phyloP scores from a whole-genome alignment of 2,797 vertebrate species.

The Macrochelys suwanniensis region DNA sequence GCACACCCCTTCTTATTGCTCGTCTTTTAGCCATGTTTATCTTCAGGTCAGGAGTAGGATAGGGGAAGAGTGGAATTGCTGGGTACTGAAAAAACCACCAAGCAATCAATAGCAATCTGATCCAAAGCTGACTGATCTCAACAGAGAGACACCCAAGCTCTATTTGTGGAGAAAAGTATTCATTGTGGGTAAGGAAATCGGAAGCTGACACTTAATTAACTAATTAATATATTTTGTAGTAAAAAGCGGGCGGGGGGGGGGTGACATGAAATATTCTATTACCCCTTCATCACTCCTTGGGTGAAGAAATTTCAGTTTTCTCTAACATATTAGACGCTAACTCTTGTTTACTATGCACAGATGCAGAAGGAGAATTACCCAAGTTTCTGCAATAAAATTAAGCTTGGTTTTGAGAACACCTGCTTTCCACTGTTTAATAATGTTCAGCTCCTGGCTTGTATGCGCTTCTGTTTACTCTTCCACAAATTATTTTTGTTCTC shows the following conservation, averaged over 20 bases:
- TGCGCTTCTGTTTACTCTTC: slow-evolving; percentile 91
- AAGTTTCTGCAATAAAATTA: slow-evolving; percentile 87
- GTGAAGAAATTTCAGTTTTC: slow-evolving; percentile 68
- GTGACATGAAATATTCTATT: not conserved
- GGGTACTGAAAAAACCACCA: accelerated
- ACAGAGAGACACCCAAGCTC: accelerated
- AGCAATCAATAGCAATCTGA: not conserved
- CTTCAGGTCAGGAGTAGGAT: not conserved
- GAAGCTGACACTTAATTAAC: not conserved
- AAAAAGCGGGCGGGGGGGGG: not conserved
- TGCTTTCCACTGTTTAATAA: slow-evolving; percentile 90
- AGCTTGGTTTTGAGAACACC: slow-evolving; percentile 87
- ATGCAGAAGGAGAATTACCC: slow-evolving; percentile 85
- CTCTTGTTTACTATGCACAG: slow-evolving; percentile 83
- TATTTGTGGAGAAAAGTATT: accelerated
- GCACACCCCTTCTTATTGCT: not conserved
- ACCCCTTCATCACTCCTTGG: not conserved
- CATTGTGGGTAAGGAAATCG: accelerated
- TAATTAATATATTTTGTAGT: accelerated
- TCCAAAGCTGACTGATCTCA: not conserved
- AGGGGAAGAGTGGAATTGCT: not conserved
- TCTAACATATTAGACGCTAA: slow-evolving; percentile 42
- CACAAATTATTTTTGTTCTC: slow-evolving; percentile 87
- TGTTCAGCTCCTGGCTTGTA: slow-evolving; percentile 81
- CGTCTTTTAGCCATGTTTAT: not conserved